Evolutionary conservation across 2,797 vertebrate genomes (phyloP).

Genomic region (Eospalax fontanierii): DNA sequence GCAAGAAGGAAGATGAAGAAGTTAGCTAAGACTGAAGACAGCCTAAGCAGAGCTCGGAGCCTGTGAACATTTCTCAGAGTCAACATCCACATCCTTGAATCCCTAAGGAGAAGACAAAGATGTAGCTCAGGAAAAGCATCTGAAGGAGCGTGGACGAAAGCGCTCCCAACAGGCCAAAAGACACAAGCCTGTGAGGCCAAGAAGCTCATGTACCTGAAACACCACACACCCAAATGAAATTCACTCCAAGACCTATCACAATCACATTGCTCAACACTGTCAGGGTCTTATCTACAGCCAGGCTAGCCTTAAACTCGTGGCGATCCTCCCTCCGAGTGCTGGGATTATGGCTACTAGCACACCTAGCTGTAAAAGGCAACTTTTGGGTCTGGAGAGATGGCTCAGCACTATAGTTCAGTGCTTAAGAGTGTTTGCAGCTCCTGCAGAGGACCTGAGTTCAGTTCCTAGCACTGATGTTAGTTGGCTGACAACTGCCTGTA

Average conservation of each 20-base stretch:
- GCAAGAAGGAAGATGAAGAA: slow-evolving; percentile 12
- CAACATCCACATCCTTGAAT: slow-evolving; percentile 22
- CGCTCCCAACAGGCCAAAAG: neutral
- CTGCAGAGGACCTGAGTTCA: neutral
- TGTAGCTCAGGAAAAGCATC: neutral
- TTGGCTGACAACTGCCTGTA: neutral
- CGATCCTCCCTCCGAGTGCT: neutral
- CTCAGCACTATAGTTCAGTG: neutral
- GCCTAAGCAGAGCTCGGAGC: neutral
- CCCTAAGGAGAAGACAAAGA: neutral
- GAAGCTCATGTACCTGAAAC: neutral
- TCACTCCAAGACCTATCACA: neutral
- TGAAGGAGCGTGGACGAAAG: neutral
- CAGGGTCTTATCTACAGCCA: too few relatives aligned
- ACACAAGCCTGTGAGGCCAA: neutral
- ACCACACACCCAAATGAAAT: slow-evolving; percentile 36
- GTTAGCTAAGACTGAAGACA: neutral
- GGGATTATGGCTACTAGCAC: neutral
- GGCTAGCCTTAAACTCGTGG: neutral
- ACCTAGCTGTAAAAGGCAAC: too few relatives aligned
- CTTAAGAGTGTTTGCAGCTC: neutral
- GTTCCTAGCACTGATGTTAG: neutral
- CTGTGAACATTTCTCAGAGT: neutral
- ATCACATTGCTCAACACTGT: too few relatives aligned
- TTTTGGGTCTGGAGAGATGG: neutral